Percentiles rank a stretch among this genome's conserved stretches.
These are phyloP conservation scores for Notarius lentiginosus DNA, from an alignment of 2,113 vertebrate genomes.

Conservation along the genomic window DNA sequence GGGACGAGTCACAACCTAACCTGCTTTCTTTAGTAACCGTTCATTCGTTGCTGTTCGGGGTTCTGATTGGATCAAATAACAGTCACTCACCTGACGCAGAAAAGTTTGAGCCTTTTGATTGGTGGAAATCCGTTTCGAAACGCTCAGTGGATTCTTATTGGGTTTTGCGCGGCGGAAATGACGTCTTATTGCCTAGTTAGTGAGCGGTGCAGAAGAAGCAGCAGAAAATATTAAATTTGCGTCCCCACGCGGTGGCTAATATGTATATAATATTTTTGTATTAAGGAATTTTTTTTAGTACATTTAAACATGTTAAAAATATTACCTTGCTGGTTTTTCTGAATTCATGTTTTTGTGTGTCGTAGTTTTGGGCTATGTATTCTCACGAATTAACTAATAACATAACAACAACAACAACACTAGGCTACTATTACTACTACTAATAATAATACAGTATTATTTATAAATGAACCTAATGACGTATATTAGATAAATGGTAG, in stretches of 20 bases:
- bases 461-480: too few species aligned
- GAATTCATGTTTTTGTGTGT: too few species aligned
- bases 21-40: not conserved
- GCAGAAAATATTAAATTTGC: not conserved
- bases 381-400: too few species aligned
- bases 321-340: too few species aligned
- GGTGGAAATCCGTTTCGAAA: constrained; percentile 35
- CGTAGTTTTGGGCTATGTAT: too few species aligned
- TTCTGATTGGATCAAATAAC: constrained; percentile 14
- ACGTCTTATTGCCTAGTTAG: not conserved
- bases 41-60: not conserved
- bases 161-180: not conserved
- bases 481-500: not conserved
- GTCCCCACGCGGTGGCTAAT: not conserved
- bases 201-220: not conserved
- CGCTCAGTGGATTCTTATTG: not conserved
- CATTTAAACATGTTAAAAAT: too few species aligned
- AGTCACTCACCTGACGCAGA: not conserved
- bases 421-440: too few species aligned
- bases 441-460: too few species aligned
- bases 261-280: not conserved
- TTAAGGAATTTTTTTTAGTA: too few species aligned
- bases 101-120: not conserved
- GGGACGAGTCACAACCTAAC: constrained; percentile 6
- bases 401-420: too few species aligned